Base-by-base conservation (phyloP, 1,140 invertebrate genomes). In the Theocolax elegans region DNA sequence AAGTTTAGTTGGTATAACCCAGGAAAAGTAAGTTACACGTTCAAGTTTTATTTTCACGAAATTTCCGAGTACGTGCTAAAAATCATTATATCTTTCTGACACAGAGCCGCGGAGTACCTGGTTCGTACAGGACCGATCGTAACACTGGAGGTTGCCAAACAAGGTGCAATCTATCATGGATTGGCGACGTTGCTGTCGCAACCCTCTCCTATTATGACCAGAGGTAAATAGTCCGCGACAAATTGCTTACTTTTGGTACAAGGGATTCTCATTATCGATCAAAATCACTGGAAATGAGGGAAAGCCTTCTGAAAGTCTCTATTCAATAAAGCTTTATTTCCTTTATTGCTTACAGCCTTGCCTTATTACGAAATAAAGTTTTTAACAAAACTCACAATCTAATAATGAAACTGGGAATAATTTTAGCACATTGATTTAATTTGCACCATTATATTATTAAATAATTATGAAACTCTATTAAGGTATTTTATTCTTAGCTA, bases 101-200 rank as follows among this genome's bases (percentile, higher is more conserved):
- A 6, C 73, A 93, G 95, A 85, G 98, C 98, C 69, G 98, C 98
- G 8, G 95, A 99, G 84, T 95, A 97, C 82, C 90, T 99, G 79
- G 96, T 97, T 35, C 88, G 94, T 63, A 99, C 97, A 17, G 97
- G 97, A 13, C 93, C 94, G 8, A 91, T 95, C 1, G 97, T 99
- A 6, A 95, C 93, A 2, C 85, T 99, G 46, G 96, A 98, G 87
- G 97, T 99, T 42, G 97, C 96, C 6, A 99, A 99, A 86, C 95
- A 98, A 83, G 97, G 95, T 27, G 98, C 97, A 23, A 94, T 98
- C 76, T 95, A 96, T 82, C 97, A 99, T 85, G 98, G 97, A 48
- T 87, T 99, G 44, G 96, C 95, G 7, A 97, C 95, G 40, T 88
- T 99, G 63, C 87, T 99, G 10, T 95, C 95, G 72, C 96, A 98